Base-by-base conservation (phyloP, 2,113 vertebrate genomes). In the Egretta garzetta region DNA sequence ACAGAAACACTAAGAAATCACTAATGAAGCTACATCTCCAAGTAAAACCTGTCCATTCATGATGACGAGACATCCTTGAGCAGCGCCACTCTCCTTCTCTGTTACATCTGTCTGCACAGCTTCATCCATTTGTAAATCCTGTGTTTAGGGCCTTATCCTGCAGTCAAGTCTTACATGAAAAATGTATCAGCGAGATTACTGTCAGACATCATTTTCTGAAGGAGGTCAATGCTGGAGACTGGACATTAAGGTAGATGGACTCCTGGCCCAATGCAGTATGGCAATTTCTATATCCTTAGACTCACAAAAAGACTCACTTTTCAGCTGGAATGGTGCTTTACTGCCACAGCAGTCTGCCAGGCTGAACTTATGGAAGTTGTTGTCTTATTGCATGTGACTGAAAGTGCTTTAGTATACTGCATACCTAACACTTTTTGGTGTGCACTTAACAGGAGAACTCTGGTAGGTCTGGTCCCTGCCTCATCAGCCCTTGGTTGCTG, bases 181-280 rank as follows among this genome's bases (percentile, higher is more conserved):
- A 87, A 89, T 95, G 91, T 90, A 89, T 85, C 89, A 79, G 41
- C 18, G 62, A 89, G 73, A 89, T 94, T 93, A 72, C 80, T 64
- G 60, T 64, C 84, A 96, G 73, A 79, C 56, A 92, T 91, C 23
- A 81, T 94, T 93, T 88, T 84, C 63, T 91, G 83, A 94, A 80
- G 77, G 85, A 96, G 81, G 62, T 76, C 86, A 88, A 1, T 37
- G 58, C 33, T 92, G 56, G 39, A 92, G 66, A 93, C 66, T 56
- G 80, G 89, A 85, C 45, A 72, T 87, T 87, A 87, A 88, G 79
- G 66, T 66, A 85, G 91, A 91, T 62, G n/a, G 80, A 90, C 93
- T 85, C n/a, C 77, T 33, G 32, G 60, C 16, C 74, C 81, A 75
- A 62, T 70, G 53, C 15, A 93, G 47, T 66, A 45, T 66, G 41